Evolutionary conservation across 2,888 invertebrate species (phyloP).

Genomic region (Lepidocyrtoides sp.): DNA sequence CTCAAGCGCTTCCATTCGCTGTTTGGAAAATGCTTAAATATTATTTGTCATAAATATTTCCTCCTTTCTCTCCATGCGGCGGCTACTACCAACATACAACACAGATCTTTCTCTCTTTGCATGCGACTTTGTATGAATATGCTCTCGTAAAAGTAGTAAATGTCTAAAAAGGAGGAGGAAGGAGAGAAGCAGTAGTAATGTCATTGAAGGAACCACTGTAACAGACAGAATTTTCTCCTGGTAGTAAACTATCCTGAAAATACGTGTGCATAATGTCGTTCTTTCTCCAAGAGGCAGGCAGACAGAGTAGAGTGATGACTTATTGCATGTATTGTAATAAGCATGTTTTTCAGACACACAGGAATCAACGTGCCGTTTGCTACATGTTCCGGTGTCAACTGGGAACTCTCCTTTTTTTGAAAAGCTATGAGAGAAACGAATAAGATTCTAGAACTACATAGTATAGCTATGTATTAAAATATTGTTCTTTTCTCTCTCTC

Average conservation of each 20-base stretch:
- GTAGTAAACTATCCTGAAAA: not conserved
- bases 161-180: slow-evolving; percentile 19
- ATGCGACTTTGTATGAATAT: not conserved
- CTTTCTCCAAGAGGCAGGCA: not conserved
- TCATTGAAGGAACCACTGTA: not conserved
- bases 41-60: slow-evolving; percentile 71
- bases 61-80: not conserved
- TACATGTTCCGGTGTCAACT: slow-evolving; percentile 68
- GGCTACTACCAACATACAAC: not conserved
- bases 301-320: not conserved
- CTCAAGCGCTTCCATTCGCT: slow-evolving; percentile 27
- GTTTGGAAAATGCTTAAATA: slow-evolving; percentile 62
- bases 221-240: not conserved
- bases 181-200: not conserved
- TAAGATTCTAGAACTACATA: not conserved
- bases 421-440: slow-evolving; percentile 46
- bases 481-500: not conserved
- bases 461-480: not conserved
- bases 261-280: not conserved
- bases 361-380: slow-evolving; percentile 47
- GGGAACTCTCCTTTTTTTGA: slow-evolving; percentile 58
- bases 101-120: not conserved
- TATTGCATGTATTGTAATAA: slow-evolving; percentile 15
- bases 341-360: not conserved
- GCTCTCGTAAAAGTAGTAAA: slow-evolving; percentile 25